phyloP scores from a whole-genome alignment of 1,140 invertebrate species.

The Tetraneura akinire region DNA sequence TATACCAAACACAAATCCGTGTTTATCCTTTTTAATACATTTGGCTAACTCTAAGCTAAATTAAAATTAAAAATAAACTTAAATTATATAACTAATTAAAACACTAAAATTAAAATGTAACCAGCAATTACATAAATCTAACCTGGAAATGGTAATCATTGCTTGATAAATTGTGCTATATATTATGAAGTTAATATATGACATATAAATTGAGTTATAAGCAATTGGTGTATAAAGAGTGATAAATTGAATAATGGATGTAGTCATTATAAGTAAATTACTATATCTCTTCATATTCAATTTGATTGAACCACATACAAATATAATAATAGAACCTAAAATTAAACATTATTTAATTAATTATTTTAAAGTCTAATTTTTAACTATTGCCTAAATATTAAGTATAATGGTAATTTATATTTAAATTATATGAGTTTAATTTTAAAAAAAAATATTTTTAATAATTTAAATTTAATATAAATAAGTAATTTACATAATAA shows the following conservation, averaged over 20 bases:
- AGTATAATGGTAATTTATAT: too few species aligned
- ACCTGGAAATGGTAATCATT: conserved; percentile 45
- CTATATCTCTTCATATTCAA: conserved; percentile 32
- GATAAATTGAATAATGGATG: not conserved
- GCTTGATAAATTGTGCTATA: conserved; percentile 33
- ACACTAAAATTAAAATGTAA: not conserved
- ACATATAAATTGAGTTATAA: conserved; percentile 33
- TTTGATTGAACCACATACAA: conserved; percentile 19
- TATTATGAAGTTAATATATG: conserved; percentile 34
- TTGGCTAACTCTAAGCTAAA: conserved; percentile 28
- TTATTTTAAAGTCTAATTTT: not conserved
- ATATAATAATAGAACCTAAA: conserved; percentile 28
- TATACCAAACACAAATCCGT: conserved; percentile 44
- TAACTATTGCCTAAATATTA: too few species aligned
- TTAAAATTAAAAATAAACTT: not conserved
- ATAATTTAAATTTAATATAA: too few species aligned
- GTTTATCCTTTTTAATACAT: conserved; percentile 24
- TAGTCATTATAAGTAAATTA: conserved; percentile 18
- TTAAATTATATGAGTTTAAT: too few species aligned
- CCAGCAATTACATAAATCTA: not conserved
- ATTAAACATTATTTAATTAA: not conserved
- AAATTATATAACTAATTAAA: not conserved
- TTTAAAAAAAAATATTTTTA: too few species aligned
- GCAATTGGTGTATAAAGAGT: conserved; percentile 11
- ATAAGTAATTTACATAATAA: too few species aligned